Conservation (phyloP, 2,888 invertebrate genomes). For the Macroteleia sp. region DNA sequence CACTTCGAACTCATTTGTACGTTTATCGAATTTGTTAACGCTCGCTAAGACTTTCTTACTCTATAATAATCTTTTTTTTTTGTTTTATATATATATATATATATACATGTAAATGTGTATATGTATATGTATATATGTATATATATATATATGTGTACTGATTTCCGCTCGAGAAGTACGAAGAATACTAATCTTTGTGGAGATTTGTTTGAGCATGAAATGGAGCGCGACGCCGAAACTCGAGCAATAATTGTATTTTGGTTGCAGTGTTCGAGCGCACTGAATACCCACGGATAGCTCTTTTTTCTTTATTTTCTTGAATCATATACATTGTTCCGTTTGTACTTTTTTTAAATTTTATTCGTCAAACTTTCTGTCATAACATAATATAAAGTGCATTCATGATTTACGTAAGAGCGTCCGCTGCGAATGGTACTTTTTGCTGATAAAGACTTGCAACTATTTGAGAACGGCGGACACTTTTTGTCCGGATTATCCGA, state of each 20-base stretch:
- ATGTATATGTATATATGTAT: too few species aligned
- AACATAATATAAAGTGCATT: background rate
- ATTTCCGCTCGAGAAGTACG: too few species aligned
- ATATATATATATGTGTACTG: too few species aligned
- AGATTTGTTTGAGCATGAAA: constrained; percentile 17
- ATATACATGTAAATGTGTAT: too few species aligned
- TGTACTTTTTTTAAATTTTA: constrained; percentile 2
- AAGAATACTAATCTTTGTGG: background rate
- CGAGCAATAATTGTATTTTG: constrained; percentile 33
- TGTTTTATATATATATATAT: too few species aligned
- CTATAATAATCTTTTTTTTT: constrained; percentile 1
- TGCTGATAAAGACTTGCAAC: constrained; percentile 47
- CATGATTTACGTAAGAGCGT: constrained; percentile 21
- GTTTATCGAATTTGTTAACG: constrained; percentile 50
- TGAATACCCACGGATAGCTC: background rate
- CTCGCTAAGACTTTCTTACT: constrained; percentile 53
- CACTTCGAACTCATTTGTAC: constrained; percentile 29
- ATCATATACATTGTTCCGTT: too few species aligned
- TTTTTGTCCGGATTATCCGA: constrained; percentile 48
- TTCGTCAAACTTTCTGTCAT: background rate
- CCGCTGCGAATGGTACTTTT: constrained; percentile 45
- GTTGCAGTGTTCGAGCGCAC: constrained; percentile 12
- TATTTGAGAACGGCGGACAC: constrained; percentile 35
- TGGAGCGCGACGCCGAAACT: background rate
- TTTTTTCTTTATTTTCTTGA: too few species aligned